Evolutionary conservation across 2,113 vertebrate genomes (phyloP), one percentile per base, ranked within the genome.

Genomic region (Ellobius talpinus): DNA sequence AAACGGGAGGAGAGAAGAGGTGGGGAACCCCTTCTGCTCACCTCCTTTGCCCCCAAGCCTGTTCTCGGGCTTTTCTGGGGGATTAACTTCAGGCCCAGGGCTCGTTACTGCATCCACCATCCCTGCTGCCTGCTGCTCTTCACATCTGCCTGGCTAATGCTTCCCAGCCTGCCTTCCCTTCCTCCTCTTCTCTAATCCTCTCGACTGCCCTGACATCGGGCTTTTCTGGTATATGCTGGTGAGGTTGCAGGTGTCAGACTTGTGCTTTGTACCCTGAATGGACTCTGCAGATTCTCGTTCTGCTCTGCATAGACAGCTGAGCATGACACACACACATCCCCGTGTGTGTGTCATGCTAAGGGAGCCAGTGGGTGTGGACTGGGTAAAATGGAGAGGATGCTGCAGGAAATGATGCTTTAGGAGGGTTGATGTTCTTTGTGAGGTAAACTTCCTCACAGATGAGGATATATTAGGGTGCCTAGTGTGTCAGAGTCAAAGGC

Each of bases 1-100:
- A 97, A 97, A 95, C 92, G 96, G 97, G 95, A 97, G 95, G 68
- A n/a, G 52, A 81, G 50, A 16, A 6, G 68, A 76, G n/a, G 45
- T 65, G 45, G 89, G 87, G n/a, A 26, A 14, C 61, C 61, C 84
- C 26, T 36, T 55, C n/a, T 39, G 2, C 21, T 50, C 50, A 45
- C n/a, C 55, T 68, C 6, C 26, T 61, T 55, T 33, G 29, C 16
- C 70, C 90, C 55, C 63, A 68, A 72, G 73, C 58, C 87, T 13
- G 8, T 81, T 50, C 31, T 23, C 0, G 14, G 65, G 42, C 70
- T 74, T 61, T 66, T 70, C 0, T 90, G 31, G 52, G 85, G 29
- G 42, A n/a, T 87, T 36, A 74, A 24, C 78, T 52, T 79, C n/a
- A 36, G 14, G 29, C 16, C 19, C 58, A 50, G 95, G 39, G 82